These are phyloP conservation scores for Physocephala rufipes DNA, from an alignment of 2,888 invertebrate species.

Conservation along the genomic window DNA sequence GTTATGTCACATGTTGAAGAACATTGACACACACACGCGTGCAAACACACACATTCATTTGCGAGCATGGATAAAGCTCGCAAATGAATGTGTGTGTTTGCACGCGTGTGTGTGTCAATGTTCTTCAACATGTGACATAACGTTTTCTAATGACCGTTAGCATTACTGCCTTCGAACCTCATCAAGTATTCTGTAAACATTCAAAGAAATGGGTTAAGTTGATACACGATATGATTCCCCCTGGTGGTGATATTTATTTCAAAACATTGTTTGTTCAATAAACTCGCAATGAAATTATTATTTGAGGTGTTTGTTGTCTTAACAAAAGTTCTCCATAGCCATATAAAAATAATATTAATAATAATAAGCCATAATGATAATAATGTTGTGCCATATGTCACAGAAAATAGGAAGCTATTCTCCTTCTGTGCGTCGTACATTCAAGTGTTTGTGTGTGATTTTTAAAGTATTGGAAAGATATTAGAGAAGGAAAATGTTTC, in stretches of 20 bases:
- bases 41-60: not conserved
- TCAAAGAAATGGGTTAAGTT: conserved; percentile 14
- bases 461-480: too few relatives aligned
- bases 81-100: not conserved
- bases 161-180: not conserved
- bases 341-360: too few relatives aligned
- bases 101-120: not conserved
- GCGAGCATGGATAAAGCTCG: not conserved
- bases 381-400: too few relatives aligned
- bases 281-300: conserved; percentile 23
- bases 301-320: conserved; percentile 18
- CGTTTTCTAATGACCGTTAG: not conserved
- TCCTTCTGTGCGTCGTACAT: too few relatives aligned
- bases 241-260: conserved; percentile 5
- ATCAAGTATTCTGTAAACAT: conserved; percentile 1
- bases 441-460: too few relatives aligned
- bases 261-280: conserved; percentile 28
- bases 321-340: conserved; percentile 16
- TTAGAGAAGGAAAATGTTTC: too few relatives aligned
- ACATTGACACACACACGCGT: not conserved
- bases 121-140: not conserved
- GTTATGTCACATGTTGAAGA: not conserved
- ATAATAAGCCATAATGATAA: too few relatives aligned
- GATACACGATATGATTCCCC: not conserved
- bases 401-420: too few relatives aligned